phyloP scores from a whole-genome alignment of 2,113 vertebrate genomes.

The Fulica atra region DNA sequence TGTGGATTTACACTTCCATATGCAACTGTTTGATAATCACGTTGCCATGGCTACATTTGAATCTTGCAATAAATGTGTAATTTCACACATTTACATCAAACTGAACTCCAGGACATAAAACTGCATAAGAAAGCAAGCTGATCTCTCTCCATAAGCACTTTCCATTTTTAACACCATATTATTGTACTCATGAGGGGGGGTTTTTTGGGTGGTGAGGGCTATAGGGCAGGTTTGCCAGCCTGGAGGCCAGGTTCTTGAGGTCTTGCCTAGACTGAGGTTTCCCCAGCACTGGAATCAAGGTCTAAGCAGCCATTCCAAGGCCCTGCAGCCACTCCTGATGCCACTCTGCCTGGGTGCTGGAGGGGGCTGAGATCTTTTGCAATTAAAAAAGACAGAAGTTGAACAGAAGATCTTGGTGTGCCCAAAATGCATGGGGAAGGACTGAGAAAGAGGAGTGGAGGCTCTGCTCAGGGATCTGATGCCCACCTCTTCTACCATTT shows the following conservation, averaged over 20 bases:
- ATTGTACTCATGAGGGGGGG: neutral
- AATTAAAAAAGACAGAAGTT: neutral
- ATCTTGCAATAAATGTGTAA: conserved; percentile 48
- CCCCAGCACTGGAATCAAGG: neutral
- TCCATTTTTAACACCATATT: neutral
- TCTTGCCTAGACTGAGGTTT: neutral
- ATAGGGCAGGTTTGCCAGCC: neutral
- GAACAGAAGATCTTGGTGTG: neutral
- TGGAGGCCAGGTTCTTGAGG: neutral
- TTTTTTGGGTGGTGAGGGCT: neutral
- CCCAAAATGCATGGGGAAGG: neutral
- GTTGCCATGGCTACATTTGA: conserved; percentile 54
- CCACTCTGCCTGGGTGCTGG: neutral
- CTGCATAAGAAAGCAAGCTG: neutral
- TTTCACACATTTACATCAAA: conserved; percentile 68
- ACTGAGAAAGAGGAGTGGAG: neutral
- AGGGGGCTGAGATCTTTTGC: neutral
- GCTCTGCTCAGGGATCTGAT: neutral
- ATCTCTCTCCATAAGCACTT: conserved; percentile 8
- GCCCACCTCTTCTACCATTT: neutral
- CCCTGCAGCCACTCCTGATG: neutral
- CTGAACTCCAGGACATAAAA: conserved; percentile 34
- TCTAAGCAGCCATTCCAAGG: neutral
- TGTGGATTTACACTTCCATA: conserved; percentile 36
- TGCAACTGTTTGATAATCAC: conserved; percentile 19